A percentile compares a stretch with the other conserved stretches of the same genome.
phyloP scores from a whole-genome alignment of 2,113 vertebrate genomes.

The Pollimyrus isidori region DNA sequence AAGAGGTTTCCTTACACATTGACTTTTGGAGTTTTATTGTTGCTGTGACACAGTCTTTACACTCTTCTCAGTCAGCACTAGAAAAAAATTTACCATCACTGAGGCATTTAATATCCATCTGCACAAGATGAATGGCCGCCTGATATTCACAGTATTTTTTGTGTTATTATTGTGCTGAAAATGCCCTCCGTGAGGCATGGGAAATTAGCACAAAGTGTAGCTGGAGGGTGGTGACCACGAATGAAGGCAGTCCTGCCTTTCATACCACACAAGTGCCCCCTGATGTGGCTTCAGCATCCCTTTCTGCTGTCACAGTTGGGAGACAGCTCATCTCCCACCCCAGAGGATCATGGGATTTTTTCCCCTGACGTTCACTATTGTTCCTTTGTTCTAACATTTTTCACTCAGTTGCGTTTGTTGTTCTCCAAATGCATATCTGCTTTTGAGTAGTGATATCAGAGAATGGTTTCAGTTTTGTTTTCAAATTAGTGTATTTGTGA shows the following conservation, averaged over 20 bases:
- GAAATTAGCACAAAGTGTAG: neutral
- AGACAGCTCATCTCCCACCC: neutral
- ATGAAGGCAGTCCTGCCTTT: neutral
- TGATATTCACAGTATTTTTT: neutral
- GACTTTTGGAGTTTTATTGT: neutral
- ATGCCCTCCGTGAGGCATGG: neutral
- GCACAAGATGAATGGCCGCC: neutral
- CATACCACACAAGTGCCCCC: neutral
- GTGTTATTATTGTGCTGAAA: neutral
- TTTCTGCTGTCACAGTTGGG: neutral
- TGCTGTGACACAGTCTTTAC: neutral
- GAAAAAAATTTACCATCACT: neutral
- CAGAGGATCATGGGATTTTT: neutral
- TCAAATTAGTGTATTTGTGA: neutral
- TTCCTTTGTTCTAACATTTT: neutral
- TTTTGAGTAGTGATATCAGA: neutral
- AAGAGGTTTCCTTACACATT: neutral
- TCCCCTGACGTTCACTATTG: neutral
- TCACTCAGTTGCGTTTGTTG: neutral
- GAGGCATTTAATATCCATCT: neutral
- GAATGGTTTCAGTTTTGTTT: neutral
- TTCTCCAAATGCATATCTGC: neutral
- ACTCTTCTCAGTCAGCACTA: neutral
- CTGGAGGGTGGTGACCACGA: neutral
- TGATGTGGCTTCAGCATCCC: neutral